Evolutionary conservation across 30 jellyfish, hydroid and myxozoan genomes (phyloP), one percentile per base, ranked within the genome.

Genomic region (Chrysaora quinquecirrha): DNA sequence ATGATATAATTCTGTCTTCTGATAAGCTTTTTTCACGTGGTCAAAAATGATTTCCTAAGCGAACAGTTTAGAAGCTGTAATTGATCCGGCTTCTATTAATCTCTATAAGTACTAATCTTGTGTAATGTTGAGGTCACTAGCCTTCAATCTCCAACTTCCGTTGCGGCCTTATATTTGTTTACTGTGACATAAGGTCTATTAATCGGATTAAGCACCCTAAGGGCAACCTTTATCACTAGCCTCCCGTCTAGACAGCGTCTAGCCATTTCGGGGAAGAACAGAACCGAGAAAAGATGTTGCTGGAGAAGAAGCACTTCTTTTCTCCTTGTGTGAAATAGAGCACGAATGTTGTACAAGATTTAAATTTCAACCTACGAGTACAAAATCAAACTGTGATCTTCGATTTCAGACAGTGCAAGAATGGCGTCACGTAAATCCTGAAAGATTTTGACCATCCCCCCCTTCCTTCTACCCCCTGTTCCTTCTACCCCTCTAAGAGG

Each of bases 161-260:
- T 49, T 31, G 86, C 73, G 86, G 86, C 73, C 38, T 24, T 9
- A 50, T 20, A 56, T 49, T 54, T 75, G 61, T 75, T 75, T 75
- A 48, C 48, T 34, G 60, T 73, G 71, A 66, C 48, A 38, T 49
- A 73, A 52, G 61, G 14, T 64, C 34, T 14, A 1, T 18, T 31
- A 64, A 75, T 75, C 58, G 73, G 75, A 60, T 52, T 50, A 16
- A 18, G 6, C 31, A 56, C 86, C 86, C 74, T 34, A 34, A 32
- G 86, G 86, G 75, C 63, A 25, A 48, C 22, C 29, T 23, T 52
- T 60, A 38, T 19, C 3, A 66, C 30, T 19, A 3, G 4, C 9
- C 25, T 52, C 7, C 29, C 2, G 78, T 34, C 78, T 30, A 66
- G 78, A 66, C 78, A 31, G 11, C 11, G 78, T 30, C 78, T 66